Conservation (phyloP, 1,140 invertebrate species). For the Diorhabda carinulata region DNA sequence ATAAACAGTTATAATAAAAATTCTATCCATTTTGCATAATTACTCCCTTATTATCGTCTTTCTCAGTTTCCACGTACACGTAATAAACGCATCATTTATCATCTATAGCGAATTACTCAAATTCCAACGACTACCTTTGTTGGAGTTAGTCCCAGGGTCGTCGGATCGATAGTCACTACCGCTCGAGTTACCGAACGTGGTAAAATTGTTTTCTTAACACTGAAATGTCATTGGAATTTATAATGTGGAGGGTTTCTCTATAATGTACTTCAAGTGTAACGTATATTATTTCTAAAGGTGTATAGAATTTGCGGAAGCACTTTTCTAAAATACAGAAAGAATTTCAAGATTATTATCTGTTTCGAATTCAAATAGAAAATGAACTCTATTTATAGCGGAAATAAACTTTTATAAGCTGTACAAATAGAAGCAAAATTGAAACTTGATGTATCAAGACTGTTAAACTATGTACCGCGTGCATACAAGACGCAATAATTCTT, state of each 20-base stretch:
- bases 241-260: background rate
- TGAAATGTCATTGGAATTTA: background rate
- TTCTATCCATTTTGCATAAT: background rate
- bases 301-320: too few species aligned
- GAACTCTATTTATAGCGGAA: too few species aligned
- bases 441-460: too few species aligned
- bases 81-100: slow-evolving; percentile 3
- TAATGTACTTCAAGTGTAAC: too few species aligned
- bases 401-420: too few species aligned
- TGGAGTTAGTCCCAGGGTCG: background rate
- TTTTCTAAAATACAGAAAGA: too few species aligned
- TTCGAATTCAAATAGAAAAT: too few species aligned
- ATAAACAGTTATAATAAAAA: background rate
- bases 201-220: background rate
- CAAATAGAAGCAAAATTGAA: too few species aligned
- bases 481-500: too few species aligned
- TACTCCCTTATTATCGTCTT: background rate
- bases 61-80: background rate
- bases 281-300: too few species aligned
- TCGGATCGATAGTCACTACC: background rate
- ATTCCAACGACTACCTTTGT: background rate
- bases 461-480: too few species aligned
- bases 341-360: too few species aligned
- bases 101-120: background rate
- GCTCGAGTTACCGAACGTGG: background rate